Evolutionary conservation across 2,888 invertebrate species (phyloP), one percentile per base, ranked within the genome.

Genomic region (Leucoma salicis): DNA sequence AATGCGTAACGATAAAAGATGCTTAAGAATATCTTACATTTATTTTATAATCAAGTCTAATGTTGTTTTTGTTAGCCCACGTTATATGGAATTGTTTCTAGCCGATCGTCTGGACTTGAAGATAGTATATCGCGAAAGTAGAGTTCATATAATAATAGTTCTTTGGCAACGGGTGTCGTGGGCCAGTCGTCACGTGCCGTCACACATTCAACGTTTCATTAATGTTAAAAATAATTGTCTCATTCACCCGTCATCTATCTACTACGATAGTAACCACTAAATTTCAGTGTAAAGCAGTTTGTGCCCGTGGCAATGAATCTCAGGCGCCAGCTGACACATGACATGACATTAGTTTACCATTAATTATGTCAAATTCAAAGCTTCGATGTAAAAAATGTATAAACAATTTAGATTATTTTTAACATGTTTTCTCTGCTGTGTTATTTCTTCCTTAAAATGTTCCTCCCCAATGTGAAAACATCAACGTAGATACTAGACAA

Each of bases 171-270:
- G 64, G 63, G 58, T 64, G 66, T 45, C 46, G n/a, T n/a, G n/a
- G 48, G 46, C 55, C 13, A 12, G 31, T 44, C 53, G 50, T 49
- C 70, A 67, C 66, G 68, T 70, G 68, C 65, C 61, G 56, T 29
- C 29, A 29, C 29, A 29, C 29, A 29, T 13, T 12, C 29, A 25
- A 25, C 66, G 66, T 55, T 67, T 76, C 76, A 74, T 81, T 79
- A 77, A 74, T 74, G 67, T 81, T 80, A 82, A 84, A 88, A 85
- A 86, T 87, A 87, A 85, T 85, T 84, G 78, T 83, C 84, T 81
- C 86, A 86, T 87, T 87, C 86, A 79, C 63, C 63, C 70, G 76
- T 74, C 75, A 76, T 70, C 63, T 48, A 70, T 70, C 69, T 77
- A 84, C 85, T 86, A 85, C 74, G 75, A 80, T 88, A 86, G 88